phyloP scores from a whole-genome alignment of 2,888 invertebrate species.

The Nineta flava region DNA sequence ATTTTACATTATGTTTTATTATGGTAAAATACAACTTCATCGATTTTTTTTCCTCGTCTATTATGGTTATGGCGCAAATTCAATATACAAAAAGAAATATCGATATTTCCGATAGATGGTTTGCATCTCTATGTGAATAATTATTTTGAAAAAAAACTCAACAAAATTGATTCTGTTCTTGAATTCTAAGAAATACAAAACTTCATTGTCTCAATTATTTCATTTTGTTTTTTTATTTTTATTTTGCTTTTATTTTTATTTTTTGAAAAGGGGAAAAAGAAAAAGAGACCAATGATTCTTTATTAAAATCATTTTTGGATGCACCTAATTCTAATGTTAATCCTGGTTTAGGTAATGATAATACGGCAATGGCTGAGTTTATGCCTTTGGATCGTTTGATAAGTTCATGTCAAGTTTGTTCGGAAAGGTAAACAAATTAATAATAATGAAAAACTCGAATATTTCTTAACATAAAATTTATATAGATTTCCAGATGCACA shows the following conservation, averaged over 20 bases:
- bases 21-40: too few relatives aligned
- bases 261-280: constrained; percentile 5
- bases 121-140: too few relatives aligned
- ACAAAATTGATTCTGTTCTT: too few relatives aligned
- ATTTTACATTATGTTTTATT: too few relatives aligned
- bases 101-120: too few relatives aligned
- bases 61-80: too few relatives aligned
- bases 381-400: constrained; percentile 27
- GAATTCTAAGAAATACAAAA: too few relatives aligned
- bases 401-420: constrained; percentile 23
- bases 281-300: constrained; percentile 3
- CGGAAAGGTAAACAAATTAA: constrained; percentile 22
- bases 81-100: too few relatives aligned
- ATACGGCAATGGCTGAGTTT: constrained; percentile 20
- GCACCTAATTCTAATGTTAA: not conserved
- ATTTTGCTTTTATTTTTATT: not conserved
- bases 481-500: constrained; percentile 15
- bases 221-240: not conserved
- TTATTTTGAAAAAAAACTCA: too few relatives aligned
- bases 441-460: constrained; percentile 13
- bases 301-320: constrained; percentile 3
- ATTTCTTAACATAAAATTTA: not conserved
- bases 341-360: not conserved
- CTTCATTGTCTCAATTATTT: not conserved
- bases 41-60: too few relatives aligned